A percentile compares a stretch with the other conserved stretches of the same genome.
Evolutionary conservation across 2,113 vertebrate species (phyloP).

Genomic region (Myanophis thanlyinensis): DNA sequence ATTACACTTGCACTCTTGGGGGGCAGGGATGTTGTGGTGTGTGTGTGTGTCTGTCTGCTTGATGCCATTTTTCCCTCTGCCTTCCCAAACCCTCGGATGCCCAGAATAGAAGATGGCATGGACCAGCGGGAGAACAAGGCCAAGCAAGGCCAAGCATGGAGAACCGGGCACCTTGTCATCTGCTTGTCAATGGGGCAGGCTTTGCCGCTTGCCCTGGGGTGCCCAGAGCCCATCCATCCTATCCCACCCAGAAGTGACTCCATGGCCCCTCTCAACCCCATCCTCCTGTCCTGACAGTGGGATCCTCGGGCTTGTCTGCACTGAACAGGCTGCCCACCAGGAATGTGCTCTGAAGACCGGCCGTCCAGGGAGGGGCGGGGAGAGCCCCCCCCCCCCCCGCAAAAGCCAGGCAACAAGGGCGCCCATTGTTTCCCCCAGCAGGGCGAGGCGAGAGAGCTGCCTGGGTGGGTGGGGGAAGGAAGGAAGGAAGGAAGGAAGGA

Average conservation of each 20-base stretch:
- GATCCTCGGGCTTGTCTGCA: neutral
- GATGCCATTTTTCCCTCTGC: neutral
- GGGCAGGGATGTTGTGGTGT: too few species aligned
- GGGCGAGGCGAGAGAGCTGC: neutral
- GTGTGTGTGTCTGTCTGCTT: too few species aligned
- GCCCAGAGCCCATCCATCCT: neutral
- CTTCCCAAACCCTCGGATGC: neutral
- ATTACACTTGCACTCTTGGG: accelerated
- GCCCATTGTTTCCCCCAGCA: constrained; percentile 8
- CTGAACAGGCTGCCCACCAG: neutral
- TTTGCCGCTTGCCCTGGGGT: too few species aligned
- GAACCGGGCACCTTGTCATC: neutral
- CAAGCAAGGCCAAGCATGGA: neutral
- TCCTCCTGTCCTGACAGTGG: neutral
- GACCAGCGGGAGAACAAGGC: neutral
- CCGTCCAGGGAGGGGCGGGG: neutral
- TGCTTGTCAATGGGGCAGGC: neutral
- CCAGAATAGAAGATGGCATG: neutral
- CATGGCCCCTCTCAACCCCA: neutral
- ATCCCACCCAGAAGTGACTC: neutral
- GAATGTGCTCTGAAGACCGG: neutral
- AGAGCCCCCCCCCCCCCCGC: neutral
- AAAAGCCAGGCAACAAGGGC: neutral
- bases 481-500: too few species aligned
- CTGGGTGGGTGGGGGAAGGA: neutral